Percentiles rank a stretch among this genome's conserved stretches.
Evolutionary conservation across 2,113 vertebrate species (phyloP).

Genomic region (Camelus dromedarius): DNA sequence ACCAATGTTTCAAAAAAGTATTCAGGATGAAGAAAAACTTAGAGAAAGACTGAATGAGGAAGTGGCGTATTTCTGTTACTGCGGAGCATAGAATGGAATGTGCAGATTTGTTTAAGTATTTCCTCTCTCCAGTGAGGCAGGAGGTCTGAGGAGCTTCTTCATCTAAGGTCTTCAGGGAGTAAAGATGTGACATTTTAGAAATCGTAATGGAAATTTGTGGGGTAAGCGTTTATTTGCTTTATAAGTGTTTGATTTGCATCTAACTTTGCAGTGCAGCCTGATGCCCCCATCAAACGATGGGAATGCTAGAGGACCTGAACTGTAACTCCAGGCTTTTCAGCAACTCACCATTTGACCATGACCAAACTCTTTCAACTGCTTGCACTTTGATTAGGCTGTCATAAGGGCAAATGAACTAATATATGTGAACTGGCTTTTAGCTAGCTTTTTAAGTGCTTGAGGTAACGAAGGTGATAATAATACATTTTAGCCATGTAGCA

Average conservation of each 20-base stretch:
- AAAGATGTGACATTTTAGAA: conserved; percentile 66
- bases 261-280: not conserved
- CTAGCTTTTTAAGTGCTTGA: conserved; percentile 56
- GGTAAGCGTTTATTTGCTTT: conserved; percentile 48
- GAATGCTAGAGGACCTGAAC: conserved; percentile 9
- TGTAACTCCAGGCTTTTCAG: conserved; percentile 37
- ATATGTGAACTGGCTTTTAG: conserved; percentile 46
- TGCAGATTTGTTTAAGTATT: conserved; percentile 62
- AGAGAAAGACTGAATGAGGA: not conserved
- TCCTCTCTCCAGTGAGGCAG: conserved; percentile 14
- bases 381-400: conserved; percentile 43
- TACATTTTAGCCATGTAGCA: not conserved
- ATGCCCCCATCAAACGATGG: conserved; percentile 14
- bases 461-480: not conserved
- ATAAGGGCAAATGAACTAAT: conserved; percentile 50
- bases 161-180: not conserved
- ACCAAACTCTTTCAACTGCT: not conserved
- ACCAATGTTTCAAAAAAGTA: not conserved
- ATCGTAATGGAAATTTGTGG: conserved; percentile 35
- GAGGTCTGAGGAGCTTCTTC: not conserved
- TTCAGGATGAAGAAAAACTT: not conserved
- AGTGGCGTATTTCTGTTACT: conserved; percentile 44
- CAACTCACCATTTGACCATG: not conserved
- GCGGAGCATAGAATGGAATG: not conserved
- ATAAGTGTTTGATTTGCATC: conserved; percentile 50